Conservation (phyloP, 2,797 vertebrate genomes). For the Acipenser oxyrinchus region DNA sequence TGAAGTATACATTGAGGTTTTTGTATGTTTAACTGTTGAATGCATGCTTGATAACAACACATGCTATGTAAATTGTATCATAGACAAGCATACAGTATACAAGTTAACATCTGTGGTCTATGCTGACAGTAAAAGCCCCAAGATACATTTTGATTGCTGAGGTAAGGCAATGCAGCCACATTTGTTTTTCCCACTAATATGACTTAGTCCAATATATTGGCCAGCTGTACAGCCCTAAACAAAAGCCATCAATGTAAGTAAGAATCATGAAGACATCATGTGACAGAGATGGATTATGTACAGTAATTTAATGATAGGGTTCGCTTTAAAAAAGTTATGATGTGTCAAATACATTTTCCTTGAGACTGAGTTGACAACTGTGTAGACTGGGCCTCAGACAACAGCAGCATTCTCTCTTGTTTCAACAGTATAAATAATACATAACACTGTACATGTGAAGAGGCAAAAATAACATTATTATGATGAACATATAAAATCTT, state of each 20-base stretch:
- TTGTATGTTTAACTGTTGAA: not conserved
- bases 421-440: too few relatives aligned
- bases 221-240: not conserved
- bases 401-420: not conserved
- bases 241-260: slow-evolving; percentile 9
- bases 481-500: too few relatives aligned
- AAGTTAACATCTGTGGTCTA: not conserved
- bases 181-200: slow-evolving; percentile 25
- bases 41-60: not conserved
- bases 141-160: slow-evolving; percentile 1
- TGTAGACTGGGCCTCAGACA: not conserved
- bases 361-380: slow-evolving; percentile 5
- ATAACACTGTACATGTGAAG: too few relatives aligned
- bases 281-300: not conserved
- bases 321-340: slow-evolving; percentile 6
- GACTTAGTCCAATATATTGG: slow-evolving; percentile 2
- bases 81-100: not conserved
- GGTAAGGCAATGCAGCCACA: slow-evolving; percentile 13
- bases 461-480: too few relatives aligned
- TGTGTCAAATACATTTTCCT: slow-evolving; percentile 9
- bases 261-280: not conserved
- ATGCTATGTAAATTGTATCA: not conserved
- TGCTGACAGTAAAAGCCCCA: not conserved
- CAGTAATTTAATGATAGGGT: slow-evolving; percentile 4
- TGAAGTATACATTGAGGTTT: not conserved